Base-by-base conservation (phyloP, 2,888 invertebrate species). In the Drosophila birchii region DNA sequence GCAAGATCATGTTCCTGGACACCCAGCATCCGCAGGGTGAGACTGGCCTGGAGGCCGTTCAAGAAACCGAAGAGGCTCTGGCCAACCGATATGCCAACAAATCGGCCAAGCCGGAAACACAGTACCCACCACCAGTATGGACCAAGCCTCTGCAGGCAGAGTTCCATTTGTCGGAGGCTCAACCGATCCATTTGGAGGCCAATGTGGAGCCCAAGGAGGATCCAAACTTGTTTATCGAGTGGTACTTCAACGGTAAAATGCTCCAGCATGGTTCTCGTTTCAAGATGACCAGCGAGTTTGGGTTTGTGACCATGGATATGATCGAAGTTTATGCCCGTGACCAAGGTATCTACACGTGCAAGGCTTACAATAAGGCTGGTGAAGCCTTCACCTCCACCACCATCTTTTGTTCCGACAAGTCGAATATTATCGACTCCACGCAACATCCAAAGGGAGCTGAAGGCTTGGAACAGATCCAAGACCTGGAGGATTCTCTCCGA, bases 401-500 rank as follows among this genome's bases (percentile, higher is more conserved):
- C 11, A 94, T 98, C 67, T 96, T 96, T 91, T 97, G 97, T 82
- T 94, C 95, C 14, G 95, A 95, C 80, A 97, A 97, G 91, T 96
- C 96, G 78, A 96, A 94, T 83, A 94, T 98, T 23, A 97, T 97
- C 89, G 97, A 97, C 90, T 94, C 95, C 76, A 98, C 98, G 2
- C 97, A 98, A 93, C 98, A 98, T 95, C 98, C 98, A 60, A 98
- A 98, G 93, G 98, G 98, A n/a, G 96, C 96, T 79, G 97, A 97
- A 93, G 98, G 98, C 57, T 93, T 98, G 71, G 97, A 97, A 92
- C 97, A 96, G 87, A 98, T 98, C 86, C 97, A 97, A 93, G 96
- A 97, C 90, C 94, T 98, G 41, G 98, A 98, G 92, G 97, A 97
- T 83, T 96, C 97, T 6, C 93, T 97, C 32, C 95, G 96, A 75